A percentile compares a stretch with the other conserved stretches of the same genome.
Evolutionary conservation across 1,140 invertebrate genomes (phyloP).

Genomic region (Drosophila azteca): DNA sequence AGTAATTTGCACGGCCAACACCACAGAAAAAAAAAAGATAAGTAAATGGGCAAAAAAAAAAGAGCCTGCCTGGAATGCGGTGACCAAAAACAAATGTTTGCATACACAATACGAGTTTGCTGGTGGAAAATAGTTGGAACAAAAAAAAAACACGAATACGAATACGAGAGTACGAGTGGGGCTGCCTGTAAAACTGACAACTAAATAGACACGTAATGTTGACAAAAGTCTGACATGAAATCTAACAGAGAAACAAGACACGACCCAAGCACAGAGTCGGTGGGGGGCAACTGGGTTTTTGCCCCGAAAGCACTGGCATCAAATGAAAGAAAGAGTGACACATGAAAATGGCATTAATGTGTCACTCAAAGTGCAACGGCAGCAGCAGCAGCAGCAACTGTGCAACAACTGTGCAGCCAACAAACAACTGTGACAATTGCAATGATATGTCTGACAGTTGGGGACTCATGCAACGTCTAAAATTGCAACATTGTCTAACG

Average conservation of each 20-base stretch:
- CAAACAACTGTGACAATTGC: slow-evolving; percentile 75
- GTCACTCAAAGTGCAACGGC: slow-evolving; percentile 75
- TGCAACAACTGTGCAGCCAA: slow-evolving; percentile 23
- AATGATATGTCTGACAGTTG: slow-evolving; percentile 78
- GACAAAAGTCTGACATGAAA: slow-evolving; percentile 80
- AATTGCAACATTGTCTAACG: slow-evolving; percentile 78
- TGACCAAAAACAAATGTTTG: slow-evolving; percentile 60
- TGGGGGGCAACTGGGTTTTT: neutral
- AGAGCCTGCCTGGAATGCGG: slow-evolving; percentile 38
- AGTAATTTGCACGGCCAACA: slow-evolving; percentile 49
- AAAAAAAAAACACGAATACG: slow-evolving; percentile 27
- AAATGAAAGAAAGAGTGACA: slow-evolving; percentile 81
- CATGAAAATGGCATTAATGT: slow-evolving; percentile 82
- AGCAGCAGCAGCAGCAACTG: slow-evolving; percentile 41
- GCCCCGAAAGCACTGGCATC: slow-evolving; percentile 1
- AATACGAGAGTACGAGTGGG: slow-evolving; percentile 43
- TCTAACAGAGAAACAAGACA: slow-evolving; percentile 72
- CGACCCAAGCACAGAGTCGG: slow-evolving; percentile 18
- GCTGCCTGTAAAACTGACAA: slow-evolving; percentile 61
- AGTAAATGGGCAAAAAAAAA: slow-evolving; percentile 28
- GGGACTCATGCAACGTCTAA: slow-evolving; percentile 62
- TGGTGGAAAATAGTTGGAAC: slow-evolving; percentile 27
- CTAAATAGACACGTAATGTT: slow-evolving; percentile 81
- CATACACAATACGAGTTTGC: slow-evolving; percentile 45
- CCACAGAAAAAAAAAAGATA: neutral